phyloP scores from a whole-genome alignment of 2,888 invertebrate species.

The Tyria jacobaeae region DNA sequence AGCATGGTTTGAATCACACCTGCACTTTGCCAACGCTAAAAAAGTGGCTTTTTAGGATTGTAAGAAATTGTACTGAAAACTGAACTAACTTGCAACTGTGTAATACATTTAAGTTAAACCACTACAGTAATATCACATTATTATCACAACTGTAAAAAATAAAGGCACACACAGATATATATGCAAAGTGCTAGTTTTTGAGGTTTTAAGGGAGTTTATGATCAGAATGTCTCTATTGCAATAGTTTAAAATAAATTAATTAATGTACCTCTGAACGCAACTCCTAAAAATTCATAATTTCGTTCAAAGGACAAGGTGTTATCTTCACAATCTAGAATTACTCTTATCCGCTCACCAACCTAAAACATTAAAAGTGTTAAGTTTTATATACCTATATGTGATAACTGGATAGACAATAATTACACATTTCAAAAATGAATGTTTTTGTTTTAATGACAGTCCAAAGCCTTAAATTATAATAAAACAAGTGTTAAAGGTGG shows the following conservation, averaged over 20 bases:
- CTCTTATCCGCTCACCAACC: constrained; percentile 98
- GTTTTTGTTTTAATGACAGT: background rate
- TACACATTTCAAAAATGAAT: background rate
- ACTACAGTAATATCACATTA: too few relatives aligned
- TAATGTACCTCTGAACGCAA: constrained; percentile 95
- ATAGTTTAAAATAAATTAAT: background rate
- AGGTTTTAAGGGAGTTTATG: too few relatives aligned
- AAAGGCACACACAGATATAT: too few relatives aligned
- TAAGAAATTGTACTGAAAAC: too few relatives aligned
- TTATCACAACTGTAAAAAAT: too few relatives aligned
- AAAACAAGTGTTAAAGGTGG: background rate
- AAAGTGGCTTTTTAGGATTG: too few relatives aligned
- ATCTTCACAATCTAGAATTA: constrained; percentile 99
- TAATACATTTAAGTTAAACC: too few relatives aligned
- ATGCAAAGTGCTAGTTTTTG: too few relatives aligned
- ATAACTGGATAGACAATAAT: background rate
- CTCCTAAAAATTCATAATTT: constrained; percentile 99
- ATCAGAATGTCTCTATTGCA: too few relatives aligned
- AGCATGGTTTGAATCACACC: too few relatives aligned
- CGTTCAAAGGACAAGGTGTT: constrained; percentile 98
- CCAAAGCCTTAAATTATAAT: background rate
- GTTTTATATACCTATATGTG: background rate
- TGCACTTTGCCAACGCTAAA: too few relatives aligned
- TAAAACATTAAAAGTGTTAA: constrained; percentile 71
- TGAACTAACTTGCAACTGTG: too few relatives aligned